Percentiles rank a stretch among this genome's conserved stretches.
These are phyloP conservation scores for Mirounga angustirostris DNA, from an alignment of 2,113 vertebrate species.

Conservation along the genomic window DNA sequence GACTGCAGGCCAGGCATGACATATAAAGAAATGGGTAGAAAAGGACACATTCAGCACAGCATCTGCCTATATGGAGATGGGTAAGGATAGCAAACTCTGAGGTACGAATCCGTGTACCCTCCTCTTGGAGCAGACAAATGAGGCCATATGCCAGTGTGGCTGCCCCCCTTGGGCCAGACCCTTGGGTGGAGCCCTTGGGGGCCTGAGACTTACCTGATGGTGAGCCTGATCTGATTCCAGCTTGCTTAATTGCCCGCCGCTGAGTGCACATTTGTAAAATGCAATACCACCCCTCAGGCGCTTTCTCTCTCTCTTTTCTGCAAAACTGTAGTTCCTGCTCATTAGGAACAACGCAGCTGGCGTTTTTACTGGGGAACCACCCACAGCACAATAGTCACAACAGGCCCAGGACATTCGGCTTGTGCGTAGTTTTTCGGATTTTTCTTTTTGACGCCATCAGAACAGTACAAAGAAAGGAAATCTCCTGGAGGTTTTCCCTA, in stretches of 20 bases:
- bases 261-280: conserved; percentile 39
- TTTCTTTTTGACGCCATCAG: conserved; percentile 48
- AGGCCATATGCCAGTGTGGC: neutral
- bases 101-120: fast-evolving
- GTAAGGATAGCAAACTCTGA: neutral
- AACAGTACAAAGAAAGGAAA: conserved; percentile 54
- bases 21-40: neutral
- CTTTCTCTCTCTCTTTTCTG: neutral
- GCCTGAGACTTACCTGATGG: neutral
- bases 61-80: neutral
- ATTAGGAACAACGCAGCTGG: neutral
- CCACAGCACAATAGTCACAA: neutral
- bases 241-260: neutral
- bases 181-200: neutral
- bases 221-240: neutral
- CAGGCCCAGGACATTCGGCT: neutral
- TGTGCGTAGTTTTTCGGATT: neutral
- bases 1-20: neutral
- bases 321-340: conserved; percentile 21
- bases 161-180: neutral
- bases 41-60: neutral
- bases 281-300: neutral
- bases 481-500: conserved; percentile 67
- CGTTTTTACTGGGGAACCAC: neutral
- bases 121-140: neutral